Evolutionary conservation across 2,113 vertebrate species (phyloP), one percentile per base, ranked within the genome.

Genomic region (Prionailurus bengalensis): DNA sequence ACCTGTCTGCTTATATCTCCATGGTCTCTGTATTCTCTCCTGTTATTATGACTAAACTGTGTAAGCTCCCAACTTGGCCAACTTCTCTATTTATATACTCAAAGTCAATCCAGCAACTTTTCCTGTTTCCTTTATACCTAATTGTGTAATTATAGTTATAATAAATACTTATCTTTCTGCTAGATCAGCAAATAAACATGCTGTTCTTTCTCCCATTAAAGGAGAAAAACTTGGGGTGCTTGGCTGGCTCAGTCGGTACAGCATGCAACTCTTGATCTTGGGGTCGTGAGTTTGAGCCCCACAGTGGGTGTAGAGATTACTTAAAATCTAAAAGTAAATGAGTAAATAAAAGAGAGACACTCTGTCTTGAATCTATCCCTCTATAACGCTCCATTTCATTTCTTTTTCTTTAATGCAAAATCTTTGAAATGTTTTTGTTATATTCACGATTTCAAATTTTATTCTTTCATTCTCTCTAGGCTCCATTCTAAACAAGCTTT

Each of bases 331-430:
- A 42, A 61, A 61, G 48, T 76, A 76, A 48, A 48, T 76, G 23
- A 73, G 36, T 71, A 74, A 74, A 74, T 42, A 42, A 70, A 27
- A 80, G 66, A 70, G 51, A 80, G 66, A 80, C 85, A 48, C 19
- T 42, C 33, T 81, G 25, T 73, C 48, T 95, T 55, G 55, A 87
- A 81, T 29, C 51, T 70, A 16, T 66, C 42, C 74, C 39, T 14
- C 68, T 36, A 81, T n/a, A 78, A 76, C 85, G 27, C 5, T 39
- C 36, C 89, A 71, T 95, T 89, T 89, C 39, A 70, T 33, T 48
- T n/a, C 36, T 95, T 70, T 95, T 48, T 94, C 55, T 76, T 76
- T 68, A 68, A 51, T n/a, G 48, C 12, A 91, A 86, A 68, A 86
- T 70, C 33, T 51, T 86, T 86, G 25, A 79, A 91, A 71, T 39